Evolutionary conservation across 2,888 invertebrate genomes (phyloP).

Genomic region (Cryptophagus acutangulus): DNA sequence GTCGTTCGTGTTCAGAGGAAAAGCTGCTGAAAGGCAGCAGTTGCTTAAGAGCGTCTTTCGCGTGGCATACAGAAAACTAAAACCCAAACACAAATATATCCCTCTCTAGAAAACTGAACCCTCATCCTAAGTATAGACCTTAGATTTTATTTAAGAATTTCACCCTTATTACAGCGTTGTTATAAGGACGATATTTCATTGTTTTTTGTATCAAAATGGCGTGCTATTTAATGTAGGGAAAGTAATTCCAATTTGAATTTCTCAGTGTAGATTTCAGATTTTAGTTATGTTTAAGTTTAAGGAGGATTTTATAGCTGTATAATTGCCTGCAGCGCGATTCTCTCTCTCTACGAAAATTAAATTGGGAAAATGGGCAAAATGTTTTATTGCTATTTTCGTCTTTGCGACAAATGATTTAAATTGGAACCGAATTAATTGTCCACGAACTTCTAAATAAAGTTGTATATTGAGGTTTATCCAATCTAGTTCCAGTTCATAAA

Average conservation of each 20-base stretch:
- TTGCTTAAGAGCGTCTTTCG: too few relatives aligned
- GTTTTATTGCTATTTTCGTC: conserved; percentile 27
- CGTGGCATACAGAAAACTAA: conserved; percentile 20
- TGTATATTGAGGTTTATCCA: too few relatives aligned
- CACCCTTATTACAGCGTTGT: conserved; percentile 35
- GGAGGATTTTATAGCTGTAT: conserved; percentile 40
- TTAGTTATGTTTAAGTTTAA: conserved; percentile 44
- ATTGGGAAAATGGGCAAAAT: conserved; percentile 22
- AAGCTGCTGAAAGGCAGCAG: too few relatives aligned
- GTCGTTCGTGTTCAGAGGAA: conserved; percentile 5
- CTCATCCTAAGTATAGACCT: conserved; percentile 42
- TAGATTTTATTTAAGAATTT: conserved; percentile 43
- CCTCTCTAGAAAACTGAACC: conserved; percentile 42
- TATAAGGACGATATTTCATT: conserved; percentile 40
- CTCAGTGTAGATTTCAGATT: conserved; percentile 43
- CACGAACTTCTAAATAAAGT: too few relatives aligned
- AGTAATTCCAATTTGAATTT: conserved; percentile 46
- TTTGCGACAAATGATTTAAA: too few relatives aligned
- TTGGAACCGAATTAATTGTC: too few relatives aligned
- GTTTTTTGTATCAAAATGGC: conserved; percentile 45
- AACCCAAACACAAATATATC: conserved; percentile 40
- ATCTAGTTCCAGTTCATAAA: too few relatives aligned
- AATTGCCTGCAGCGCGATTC: conserved; percentile 22
- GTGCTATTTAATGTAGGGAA: conserved; percentile 46
- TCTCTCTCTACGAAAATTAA: conserved; percentile 7